Evolutionary conservation across 2,888 invertebrate genomes (phyloP), one percentile per base, ranked within the genome.

Genomic region (Euplagia quadripunctaria): DNA sequence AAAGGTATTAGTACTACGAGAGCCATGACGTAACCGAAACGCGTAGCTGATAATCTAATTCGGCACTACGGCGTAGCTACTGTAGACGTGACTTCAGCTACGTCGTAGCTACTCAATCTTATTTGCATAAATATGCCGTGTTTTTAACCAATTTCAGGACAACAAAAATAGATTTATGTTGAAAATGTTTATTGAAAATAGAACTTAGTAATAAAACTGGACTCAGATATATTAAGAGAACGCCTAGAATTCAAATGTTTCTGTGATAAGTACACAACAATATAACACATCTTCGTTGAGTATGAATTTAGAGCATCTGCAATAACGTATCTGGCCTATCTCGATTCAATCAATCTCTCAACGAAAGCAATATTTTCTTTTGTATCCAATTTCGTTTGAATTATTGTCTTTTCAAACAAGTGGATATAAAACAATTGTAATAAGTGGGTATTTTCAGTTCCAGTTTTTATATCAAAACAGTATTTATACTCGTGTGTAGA

Each of bases 361-460:
- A 79, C 79, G 82, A 85, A 85, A 85, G 86, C 86, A 84, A 89
- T 88, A 86, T 86, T 89, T 46, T 86, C 85, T 88, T 89, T 87
- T 88, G 42, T 82, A 88, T 88, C 87, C 88, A 88, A 90, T 90
- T 88, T 87, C 82, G 74, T 78, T 83, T 87, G 88, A 89, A 85
- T 88, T 88, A 89, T 90, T 85, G 86, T 87, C 81, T 87, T 75
- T 83, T 84, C 74, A 71, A 65, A 75, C 76, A 76, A 80, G 81
- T 79, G 49, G 64, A 80, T 80, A 84, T 79, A 75, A 81, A 80
- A 80, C 74, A 80, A 79, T 81, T 42, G 64, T 72, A 68, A 76
- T 71, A 68, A 71, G 61, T 63, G 58, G 67, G 71, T 55, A 70
- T 72, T 72, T 67, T 72, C 49, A 51, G 46, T 64, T 63, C 43